phyloP scores from a whole-genome alignment of 2,888 invertebrate species.

The Noctuana brunneofusca region DNA sequence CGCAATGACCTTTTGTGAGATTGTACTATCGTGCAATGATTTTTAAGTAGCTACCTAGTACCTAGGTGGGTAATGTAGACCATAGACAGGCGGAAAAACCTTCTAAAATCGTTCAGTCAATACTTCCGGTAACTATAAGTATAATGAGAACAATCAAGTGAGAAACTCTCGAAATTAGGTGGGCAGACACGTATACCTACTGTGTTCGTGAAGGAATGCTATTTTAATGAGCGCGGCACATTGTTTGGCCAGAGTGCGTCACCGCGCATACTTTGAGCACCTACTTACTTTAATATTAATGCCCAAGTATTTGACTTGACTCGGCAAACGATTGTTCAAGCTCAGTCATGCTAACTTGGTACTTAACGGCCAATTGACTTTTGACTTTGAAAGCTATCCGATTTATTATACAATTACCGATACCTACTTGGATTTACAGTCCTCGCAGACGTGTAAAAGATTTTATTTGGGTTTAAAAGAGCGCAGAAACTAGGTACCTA shows the following conservation, averaged over 20 bases:
- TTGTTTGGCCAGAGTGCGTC: slow-evolving; percentile 40
- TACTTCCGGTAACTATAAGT: slow-evolving; percentile 7
- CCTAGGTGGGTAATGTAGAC: too few relatives aligned
- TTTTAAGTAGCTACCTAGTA: too few relatives aligned
- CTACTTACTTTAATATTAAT: slow-evolving; percentile 31
- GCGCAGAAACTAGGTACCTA: too few relatives aligned
- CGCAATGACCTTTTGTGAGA: too few relatives aligned
- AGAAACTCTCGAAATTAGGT: slow-evolving; percentile 11
- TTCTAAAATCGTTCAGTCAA: not conserved
- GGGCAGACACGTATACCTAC: not conserved
- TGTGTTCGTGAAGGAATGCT: slow-evolving; percentile 47
- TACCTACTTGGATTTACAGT: not conserved
- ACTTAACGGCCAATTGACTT: slow-evolving; percentile 28
- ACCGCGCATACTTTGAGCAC: slow-evolving; percentile 17
- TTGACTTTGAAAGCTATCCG: slow-evolving; percentile 24
- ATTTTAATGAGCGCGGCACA: slow-evolving; percentile 46
- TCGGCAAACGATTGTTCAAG: slow-evolving; percentile 22
- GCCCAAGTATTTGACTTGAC: slow-evolving; percentile 24
- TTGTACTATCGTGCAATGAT: too few relatives aligned
- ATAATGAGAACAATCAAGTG: not conserved
- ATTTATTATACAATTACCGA: slow-evolving; percentile 11
- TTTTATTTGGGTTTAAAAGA: not conserved
- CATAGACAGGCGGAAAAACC: too few relatives aligned
- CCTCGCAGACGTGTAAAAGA: not conserved
- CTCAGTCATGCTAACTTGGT: slow-evolving; percentile 20